Evolutionary conservation across 1,140 invertebrate species (phyloP), one percentile per base, ranked within the genome.

Genomic region (Anastrepha ludens): DNA sequence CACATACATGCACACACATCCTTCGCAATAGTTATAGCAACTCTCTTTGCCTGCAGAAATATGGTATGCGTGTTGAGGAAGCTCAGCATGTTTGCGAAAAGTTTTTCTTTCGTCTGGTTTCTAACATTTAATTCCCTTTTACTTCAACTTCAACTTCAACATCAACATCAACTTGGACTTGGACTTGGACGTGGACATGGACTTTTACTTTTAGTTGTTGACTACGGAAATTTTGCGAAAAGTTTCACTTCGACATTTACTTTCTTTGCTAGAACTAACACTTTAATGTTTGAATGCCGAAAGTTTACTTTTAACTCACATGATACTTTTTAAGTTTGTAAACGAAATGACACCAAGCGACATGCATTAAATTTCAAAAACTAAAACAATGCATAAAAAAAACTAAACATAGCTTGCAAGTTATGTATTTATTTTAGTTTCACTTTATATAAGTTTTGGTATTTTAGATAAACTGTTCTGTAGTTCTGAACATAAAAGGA

Each of bases 221-320:
- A 13, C 15, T 44, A 41, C 17, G 15, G 39, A 9, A 20, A 11
- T 70, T 70, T 70, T 13, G 29, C 44, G 41, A 74, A 74, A 74
- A 47, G 39, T 74, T 74, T 47, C n/a, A 0, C 41, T 44, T 70
- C 0, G 47, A 47, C 13, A 47, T 74, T 74, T 74, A 47, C 44
- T 74, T 81, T 55, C 47, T n/a, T 81, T 81, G 74, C 74, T 81
- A 20, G 20, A 20, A 20, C 74, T 55, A 74, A 74, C 70, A 41
- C 70, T 50, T 74, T 74, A 74, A 74, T 74, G 70, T 17, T 67
- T 74, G 44, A 47, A 81, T 81, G 74, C 47, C n/a, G 15, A 58
- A 55, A 81, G 74, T 81, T 81, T 55, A 81, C n/a, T 50, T 55
- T 55, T 17, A 81, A 81, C 74, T 81, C 44, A 7, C n/a, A 50